Conservation (phyloP, 2,113 vertebrate genomes). For the Ia io region DNA sequence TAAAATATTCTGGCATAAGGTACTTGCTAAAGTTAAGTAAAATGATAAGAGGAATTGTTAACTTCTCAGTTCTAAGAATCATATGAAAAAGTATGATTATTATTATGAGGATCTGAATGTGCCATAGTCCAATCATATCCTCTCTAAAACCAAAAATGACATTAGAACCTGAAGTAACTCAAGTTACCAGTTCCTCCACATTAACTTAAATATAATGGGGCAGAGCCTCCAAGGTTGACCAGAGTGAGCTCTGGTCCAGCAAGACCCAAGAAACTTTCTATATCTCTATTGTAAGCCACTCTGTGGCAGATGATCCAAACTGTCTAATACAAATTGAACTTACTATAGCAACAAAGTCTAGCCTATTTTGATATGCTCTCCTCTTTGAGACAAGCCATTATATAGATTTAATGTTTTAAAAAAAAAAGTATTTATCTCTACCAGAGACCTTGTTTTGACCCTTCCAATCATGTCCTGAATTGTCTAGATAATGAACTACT, state of each 20-base stretch:
- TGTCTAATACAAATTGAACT: conserved; percentile 86
- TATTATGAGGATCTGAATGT: background rate
- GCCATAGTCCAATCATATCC: background rate
- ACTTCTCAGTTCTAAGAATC: background rate
- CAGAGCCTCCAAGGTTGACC: too few relatives aligned
- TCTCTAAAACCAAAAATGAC: background rate
- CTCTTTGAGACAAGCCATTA: conserved; percentile 80
- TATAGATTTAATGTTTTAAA: conserved; percentile 74
- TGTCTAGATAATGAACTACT: background rate
- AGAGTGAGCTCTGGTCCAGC: background rate
- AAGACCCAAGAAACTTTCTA: background rate
- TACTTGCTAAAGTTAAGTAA: background rate
- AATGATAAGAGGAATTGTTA: background rate
- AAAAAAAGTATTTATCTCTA: background rate
- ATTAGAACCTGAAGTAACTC: background rate
- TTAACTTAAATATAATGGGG: background rate
- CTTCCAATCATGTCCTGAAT: background rate
- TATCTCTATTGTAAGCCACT: conserved; percentile 83
- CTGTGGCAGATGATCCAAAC: conserved; percentile 81
- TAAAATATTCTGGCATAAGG: background rate
- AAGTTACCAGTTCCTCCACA: background rate
- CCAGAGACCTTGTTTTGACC: background rate
- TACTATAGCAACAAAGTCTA: conserved; percentile 84
- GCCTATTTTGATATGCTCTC: conserved; percentile 83
- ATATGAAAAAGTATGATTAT: background rate